phyloP scores from a whole-genome alignment of 1,140 invertebrate genomes.

The Nasonia longicornis region DNA sequence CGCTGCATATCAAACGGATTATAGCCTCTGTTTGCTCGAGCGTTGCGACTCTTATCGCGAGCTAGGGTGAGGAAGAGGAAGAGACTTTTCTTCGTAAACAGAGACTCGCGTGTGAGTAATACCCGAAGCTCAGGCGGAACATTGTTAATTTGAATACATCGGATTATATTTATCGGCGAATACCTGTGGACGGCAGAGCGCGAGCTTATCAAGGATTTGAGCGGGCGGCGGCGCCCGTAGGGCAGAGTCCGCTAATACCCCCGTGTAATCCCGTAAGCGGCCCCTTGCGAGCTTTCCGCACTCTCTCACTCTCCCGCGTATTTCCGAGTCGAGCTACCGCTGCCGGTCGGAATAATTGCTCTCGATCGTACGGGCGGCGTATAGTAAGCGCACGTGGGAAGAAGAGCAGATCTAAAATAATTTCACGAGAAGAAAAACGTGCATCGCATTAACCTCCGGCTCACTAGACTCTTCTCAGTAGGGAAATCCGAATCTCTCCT shows the following conservation, averaged over 20 bases:
- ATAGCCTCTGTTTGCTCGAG: background rate
- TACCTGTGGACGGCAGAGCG: constrained; percentile 27
- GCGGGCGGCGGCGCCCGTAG: constrained; percentile 40
- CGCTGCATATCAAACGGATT: background rate
- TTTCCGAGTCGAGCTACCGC: too few species aligned
- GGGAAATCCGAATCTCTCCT: background rate
- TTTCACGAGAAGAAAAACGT: background rate
- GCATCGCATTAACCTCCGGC: too few species aligned
- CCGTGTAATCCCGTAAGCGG: constrained; percentile 61
- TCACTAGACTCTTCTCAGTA: too few species aligned
- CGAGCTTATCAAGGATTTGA: constrained; percentile 45
- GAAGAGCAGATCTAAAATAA: too few species aligned
- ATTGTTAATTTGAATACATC: constrained; percentile 40
- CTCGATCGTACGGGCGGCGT: background rate
- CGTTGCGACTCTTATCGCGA: background rate
- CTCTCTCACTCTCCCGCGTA: constrained; percentile 14
- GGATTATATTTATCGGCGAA: constrained; percentile 28
- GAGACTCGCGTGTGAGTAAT: background rate
- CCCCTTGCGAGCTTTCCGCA: constrained; percentile 37
- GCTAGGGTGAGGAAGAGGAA: too few species aligned
- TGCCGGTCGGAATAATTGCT: constrained; percentile 32
- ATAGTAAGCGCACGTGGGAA: background rate
- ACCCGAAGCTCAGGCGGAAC: background rate
- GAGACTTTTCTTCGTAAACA: background rate
- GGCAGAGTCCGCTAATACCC: constrained; percentile 54